Percentiles rank a stretch among this genome's conserved stretches.
These are phyloP conservation scores for Anoplophora glabripennis DNA, from an alignment of 1,140 invertebrate genomes.

Conservation along the genomic window DNA sequence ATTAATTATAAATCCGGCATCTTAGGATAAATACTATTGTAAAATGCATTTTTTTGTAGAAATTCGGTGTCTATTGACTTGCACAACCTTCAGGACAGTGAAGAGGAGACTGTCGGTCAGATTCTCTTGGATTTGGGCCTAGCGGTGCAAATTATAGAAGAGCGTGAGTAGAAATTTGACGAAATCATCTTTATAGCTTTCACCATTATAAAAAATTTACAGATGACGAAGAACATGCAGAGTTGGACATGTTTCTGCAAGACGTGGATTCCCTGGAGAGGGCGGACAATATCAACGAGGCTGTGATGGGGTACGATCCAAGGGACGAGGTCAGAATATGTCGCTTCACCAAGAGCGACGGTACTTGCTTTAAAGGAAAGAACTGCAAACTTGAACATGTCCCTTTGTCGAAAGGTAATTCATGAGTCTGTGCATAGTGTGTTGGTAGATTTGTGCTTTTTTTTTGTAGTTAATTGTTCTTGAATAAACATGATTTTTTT, in stretches of 20 bases:
- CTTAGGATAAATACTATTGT: neutral
- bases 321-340: conserved; percentile 37
- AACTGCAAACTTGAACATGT: conserved; percentile 36
- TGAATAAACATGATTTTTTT: too few relatives aligned
- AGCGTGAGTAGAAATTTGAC: too few relatives aligned
- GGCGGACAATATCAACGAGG: conserved; percentile 36
- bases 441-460: too few relatives aligned
- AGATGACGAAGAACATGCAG: conserved; percentile 15
- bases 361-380: conserved; percentile 34
- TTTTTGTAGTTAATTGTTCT: too few relatives aligned
- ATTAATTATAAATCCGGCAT: neutral
- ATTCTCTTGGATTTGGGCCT: conserved; percentile 4
- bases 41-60: neutral
- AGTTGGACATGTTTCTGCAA: conserved; percentile 23
- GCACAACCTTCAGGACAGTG: neutral
- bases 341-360: conserved; percentile 27
- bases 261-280: conserved; percentile 27
- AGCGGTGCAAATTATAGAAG: neutral
- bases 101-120: neutral
- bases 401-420: conserved; percentile 23
- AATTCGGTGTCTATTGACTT: neutral
- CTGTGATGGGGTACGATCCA: conserved; percentile 35
- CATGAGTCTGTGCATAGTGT: too few relatives aligned
- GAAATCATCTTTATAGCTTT: neutral
- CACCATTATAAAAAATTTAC: neutral